Percentiles rank a stretch among this genome's conserved stretches.
phyloP scores from a whole-genome alignment of 1,140 invertebrate genomes.

The Babylonia areolata region DNA sequence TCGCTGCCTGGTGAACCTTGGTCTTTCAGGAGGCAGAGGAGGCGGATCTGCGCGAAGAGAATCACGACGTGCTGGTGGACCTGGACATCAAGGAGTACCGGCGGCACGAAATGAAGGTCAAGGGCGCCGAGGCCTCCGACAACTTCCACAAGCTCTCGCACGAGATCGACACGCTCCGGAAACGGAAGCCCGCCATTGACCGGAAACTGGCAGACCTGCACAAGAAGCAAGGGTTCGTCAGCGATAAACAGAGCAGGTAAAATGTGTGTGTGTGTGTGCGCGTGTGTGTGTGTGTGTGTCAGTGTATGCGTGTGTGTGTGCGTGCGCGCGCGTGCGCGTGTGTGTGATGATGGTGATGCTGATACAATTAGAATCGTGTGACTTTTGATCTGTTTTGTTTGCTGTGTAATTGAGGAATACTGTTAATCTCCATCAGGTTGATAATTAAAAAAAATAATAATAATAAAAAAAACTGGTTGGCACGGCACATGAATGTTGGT shows the following conservation, averaged over 20 bases:
- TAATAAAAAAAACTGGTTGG: too few species aligned
- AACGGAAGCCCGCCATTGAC: conserved; percentile 47
- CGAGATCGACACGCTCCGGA: conserved; percentile 50
- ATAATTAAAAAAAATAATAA: too few species aligned
- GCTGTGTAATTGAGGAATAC: too few species aligned
- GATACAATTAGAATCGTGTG: too few species aligned
- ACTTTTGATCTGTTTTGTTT: too few species aligned
- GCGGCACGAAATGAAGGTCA: conserved; percentile 38
- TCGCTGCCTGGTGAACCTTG: too few species aligned
- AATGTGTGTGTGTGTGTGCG: not conserved
- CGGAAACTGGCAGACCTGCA: conserved; percentile 50
- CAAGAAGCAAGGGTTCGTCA: conserved; percentile 48
- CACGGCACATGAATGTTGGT: too few species aligned
- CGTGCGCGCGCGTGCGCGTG: not conserved
- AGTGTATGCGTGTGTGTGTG: not conserved
- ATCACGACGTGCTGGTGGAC: conserved; percentile 56
- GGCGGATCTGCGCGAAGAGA: conserved; percentile 35
- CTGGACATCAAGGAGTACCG: conserved; percentile 59
- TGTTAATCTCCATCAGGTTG: too few species aligned
- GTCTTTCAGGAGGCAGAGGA: conserved; percentile 42
- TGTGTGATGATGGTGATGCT: not conserved
- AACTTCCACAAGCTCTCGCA: conserved; percentile 42
- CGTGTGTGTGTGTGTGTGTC: conserved; percentile 23
- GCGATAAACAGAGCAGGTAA: conserved; percentile 8
- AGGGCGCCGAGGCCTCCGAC: conserved; percentile 42